Evolutionary conservation across 2,797 vertebrate species (phyloP).

Genomic region (Onychomys arenicola): DNA sequence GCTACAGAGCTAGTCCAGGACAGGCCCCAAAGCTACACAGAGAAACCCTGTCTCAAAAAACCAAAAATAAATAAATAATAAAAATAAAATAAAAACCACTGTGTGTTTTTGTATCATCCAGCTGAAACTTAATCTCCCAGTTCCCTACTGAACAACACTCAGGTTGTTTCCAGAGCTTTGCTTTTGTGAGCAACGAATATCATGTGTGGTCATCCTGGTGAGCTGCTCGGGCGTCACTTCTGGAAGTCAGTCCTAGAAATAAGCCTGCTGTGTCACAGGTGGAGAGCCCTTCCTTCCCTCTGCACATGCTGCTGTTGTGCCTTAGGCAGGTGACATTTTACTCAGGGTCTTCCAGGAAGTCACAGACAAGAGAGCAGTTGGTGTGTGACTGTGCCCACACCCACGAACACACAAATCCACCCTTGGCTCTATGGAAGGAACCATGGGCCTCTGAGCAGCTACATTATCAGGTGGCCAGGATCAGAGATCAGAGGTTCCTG

Average conservation of each 20-base stretch:
- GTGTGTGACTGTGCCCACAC: not conserved
- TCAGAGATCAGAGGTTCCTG: not conserved
- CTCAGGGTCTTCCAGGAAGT: not conserved
- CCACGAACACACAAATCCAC: not conserved
- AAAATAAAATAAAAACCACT: not conserved
- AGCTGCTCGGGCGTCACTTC: not conserved
- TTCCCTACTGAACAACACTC: not conserved
- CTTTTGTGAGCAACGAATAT: not conserved
- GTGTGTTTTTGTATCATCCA: not conserved
- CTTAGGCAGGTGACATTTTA: not conserved
- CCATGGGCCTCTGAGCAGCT: not conserved
- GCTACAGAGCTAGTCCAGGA: no score
- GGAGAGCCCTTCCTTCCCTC: not conserved
- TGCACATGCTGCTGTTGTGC: not conserved
- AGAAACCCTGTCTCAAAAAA: no score
- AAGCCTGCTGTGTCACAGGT: not conserved
- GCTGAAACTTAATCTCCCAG: not conserved
- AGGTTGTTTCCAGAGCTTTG: not conserved
- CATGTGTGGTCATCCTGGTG: not conserved
- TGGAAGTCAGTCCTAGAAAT: not conserved
- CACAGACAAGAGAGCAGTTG: not conserved
- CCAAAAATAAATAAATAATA: no score
- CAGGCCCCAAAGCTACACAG: no score
- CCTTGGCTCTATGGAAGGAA: not conserved
- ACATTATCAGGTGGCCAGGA: not conserved